A percentile compares a stretch with the other conserved stretches of the same genome.
Evolutionary conservation across 30 jellyfish, hydroid and myxozoan species (phyloP).

Genomic region (Euphysa ruthae): DNA sequence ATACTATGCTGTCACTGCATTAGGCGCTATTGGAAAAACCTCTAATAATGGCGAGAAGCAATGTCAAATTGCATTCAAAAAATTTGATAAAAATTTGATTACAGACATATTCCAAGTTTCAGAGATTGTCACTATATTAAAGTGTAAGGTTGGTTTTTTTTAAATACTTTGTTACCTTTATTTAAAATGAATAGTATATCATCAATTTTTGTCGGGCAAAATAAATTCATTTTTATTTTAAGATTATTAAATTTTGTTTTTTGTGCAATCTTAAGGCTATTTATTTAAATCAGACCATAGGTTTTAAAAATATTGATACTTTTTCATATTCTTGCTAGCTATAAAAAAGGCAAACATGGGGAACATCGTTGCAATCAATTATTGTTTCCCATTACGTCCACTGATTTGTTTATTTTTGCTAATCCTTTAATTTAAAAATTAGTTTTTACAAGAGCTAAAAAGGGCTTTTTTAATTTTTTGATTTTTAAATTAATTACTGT

Average conservation of each 20-base stretch:
- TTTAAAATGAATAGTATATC: too few relatives aligned
- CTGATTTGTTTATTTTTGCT: too few relatives aligned
- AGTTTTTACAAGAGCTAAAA: not conserved
- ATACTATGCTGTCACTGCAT: constrained; percentile 48
- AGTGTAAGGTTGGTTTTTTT: constrained; percentile 56
- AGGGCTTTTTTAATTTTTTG: not conserved
- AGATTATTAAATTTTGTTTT: too few relatives aligned
- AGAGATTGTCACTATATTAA: constrained; percentile 50
- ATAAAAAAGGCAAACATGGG: too few relatives aligned
- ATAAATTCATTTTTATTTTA: not conserved
- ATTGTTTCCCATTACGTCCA: too few relatives aligned
- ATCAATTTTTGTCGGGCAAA: too few relatives aligned
- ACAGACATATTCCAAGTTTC: constrained; percentile 44
- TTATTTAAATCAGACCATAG: too few relatives aligned
- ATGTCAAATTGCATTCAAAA: constrained; percentile 42
- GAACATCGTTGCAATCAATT: not conserved
- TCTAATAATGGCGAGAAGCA: constrained; percentile 51
- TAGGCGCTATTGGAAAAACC: constrained; percentile 61
- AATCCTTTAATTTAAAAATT: too few relatives aligned
- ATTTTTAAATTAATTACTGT: not conserved
- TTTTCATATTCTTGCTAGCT: too few relatives aligned
- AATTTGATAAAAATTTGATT: constrained; percentile 20
- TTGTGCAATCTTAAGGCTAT: too few relatives aligned
- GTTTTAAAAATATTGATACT: too few relatives aligned
- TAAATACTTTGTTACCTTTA: not conserved